Conservation (phyloP, 2,113 vertebrate species). For the Ahaetulla prasina region DNA sequence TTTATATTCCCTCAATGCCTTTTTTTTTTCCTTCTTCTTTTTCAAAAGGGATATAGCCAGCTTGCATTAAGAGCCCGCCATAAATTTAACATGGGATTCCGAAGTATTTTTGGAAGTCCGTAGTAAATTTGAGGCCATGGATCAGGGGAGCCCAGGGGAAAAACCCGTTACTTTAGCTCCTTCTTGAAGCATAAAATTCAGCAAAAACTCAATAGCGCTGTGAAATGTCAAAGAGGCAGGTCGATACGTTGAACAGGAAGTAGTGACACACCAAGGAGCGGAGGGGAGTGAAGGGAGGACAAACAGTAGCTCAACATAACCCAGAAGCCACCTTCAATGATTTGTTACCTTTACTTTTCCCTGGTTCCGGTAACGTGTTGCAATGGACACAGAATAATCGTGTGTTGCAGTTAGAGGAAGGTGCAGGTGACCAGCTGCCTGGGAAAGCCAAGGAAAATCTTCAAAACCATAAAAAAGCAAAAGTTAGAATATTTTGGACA, state of each 20-base stretch:
- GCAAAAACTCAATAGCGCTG: conserved; percentile 57
- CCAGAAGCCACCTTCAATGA: conserved; percentile 42
- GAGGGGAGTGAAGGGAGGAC: conserved; percentile 17
- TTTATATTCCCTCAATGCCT: not conserved
- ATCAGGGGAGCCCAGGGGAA: conserved; percentile 31
- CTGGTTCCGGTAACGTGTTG: not conserved
- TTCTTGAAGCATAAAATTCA: conserved; percentile 62
- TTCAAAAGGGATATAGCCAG: not conserved
- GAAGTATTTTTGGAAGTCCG: conserved; percentile 48
- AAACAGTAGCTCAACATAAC: conserved; percentile 21
- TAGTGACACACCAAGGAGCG: conserved; percentile 32
- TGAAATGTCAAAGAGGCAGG: conserved; percentile 56
- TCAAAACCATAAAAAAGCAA: too few relatives aligned
- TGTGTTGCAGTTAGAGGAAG: not conserved
- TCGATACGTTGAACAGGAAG: conserved; percentile 57
- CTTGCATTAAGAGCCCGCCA: not conserved
- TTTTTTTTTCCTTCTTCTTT: accelerated
- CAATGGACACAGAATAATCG: not conserved
- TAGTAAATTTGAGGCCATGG: conserved; percentile 45
- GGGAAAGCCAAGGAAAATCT: too few relatives aligned
- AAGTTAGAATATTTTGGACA: too few relatives aligned
- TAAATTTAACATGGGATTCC: conserved; percentile 38
- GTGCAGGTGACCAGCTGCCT: too few relatives aligned
- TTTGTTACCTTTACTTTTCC: conserved; percentile 41
- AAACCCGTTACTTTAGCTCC: conserved; percentile 58